Evolutionary conservation across 2,113 vertebrate genomes (phyloP).

Genomic region (Petrocephalus microphthalmus): DNA sequence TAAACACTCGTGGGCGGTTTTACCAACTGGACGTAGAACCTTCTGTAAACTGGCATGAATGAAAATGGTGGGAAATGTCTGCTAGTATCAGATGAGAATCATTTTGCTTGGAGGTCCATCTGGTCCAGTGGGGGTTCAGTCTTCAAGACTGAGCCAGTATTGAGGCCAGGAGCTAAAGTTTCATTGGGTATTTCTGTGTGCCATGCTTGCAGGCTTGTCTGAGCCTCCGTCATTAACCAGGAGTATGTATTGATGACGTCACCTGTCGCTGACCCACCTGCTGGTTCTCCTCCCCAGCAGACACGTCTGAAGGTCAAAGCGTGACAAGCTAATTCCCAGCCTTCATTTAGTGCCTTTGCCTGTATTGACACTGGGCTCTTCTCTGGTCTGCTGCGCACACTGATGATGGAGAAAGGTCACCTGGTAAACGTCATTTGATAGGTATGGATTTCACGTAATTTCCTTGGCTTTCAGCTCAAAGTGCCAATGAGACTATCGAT

Average conservation of each 20-base stretch:
- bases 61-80: background rate
- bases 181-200: background rate
- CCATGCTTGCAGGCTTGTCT: background rate
- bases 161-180: background rate
- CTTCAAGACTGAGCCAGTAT: background rate
- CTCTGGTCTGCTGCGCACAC: background rate
- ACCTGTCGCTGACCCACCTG: background rate
- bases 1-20: background rate
- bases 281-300: background rate
- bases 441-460: background rate
- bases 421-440: background rate
- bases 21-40: background rate
- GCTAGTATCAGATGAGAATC: background rate
- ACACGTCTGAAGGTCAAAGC: background rate
- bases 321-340: background rate
- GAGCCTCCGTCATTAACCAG: background rate
- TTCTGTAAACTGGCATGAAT: background rate
- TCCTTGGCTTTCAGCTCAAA: background rate
- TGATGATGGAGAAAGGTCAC: constrained; percentile 8
- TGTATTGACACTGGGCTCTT: background rate
- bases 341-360: background rate
- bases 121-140: background rate
- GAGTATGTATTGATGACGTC: background rate
- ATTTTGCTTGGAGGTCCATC: background rate
- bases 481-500: background rate